phyloP scores from a whole-genome alignment of 2,797 vertebrate genomes.

The Microchirus variegatus region DNA sequence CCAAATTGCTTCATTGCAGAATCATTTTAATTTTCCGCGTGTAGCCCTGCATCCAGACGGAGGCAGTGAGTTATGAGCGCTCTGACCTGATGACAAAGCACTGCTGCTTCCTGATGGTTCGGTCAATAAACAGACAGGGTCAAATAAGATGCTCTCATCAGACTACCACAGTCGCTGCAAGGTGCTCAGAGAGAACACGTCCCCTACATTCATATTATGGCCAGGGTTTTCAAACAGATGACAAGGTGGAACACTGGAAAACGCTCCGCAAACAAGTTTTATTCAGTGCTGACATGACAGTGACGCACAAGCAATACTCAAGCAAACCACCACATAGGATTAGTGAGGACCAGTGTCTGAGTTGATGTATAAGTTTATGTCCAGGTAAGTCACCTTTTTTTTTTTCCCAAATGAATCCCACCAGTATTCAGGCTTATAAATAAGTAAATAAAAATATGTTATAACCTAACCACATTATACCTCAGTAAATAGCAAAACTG shows the following conservation, averaged over 20 bases:
- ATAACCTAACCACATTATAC: too few species aligned
- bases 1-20: slow-evolving; percentile 77
- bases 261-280: slow-evolving; percentile 24
- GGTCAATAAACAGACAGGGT: slow-evolving; percentile 76
- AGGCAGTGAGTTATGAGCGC: slow-evolving; percentile 67
- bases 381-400: too few species aligned
- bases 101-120: slow-evolving; percentile 65
- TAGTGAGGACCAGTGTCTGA: background rate
- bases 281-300: slow-evolving; percentile 1
- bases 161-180: slow-evolving; percentile 20
- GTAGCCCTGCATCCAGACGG: slow-evolving; percentile 53
- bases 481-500: too few species aligned
- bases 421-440: too few species aligned
- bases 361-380: background rate
- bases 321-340: background rate
- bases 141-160: slow-evolving; percentile 57
- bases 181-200: slow-evolving; percentile 30
- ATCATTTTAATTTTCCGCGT: slow-evolving; percentile 75
- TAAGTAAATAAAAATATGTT: too few species aligned
- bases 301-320: background rate
- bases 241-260: slow-evolving; percentile 46
- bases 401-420: too few species aligned
- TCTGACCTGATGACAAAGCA: slow-evolving; percentile 81
- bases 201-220: slow-evolving; percentile 37
- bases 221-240: slow-evolving; percentile 22